Conservation (phyloP, 2,888 invertebrate species). For the Brachycybe producta region DNA sequence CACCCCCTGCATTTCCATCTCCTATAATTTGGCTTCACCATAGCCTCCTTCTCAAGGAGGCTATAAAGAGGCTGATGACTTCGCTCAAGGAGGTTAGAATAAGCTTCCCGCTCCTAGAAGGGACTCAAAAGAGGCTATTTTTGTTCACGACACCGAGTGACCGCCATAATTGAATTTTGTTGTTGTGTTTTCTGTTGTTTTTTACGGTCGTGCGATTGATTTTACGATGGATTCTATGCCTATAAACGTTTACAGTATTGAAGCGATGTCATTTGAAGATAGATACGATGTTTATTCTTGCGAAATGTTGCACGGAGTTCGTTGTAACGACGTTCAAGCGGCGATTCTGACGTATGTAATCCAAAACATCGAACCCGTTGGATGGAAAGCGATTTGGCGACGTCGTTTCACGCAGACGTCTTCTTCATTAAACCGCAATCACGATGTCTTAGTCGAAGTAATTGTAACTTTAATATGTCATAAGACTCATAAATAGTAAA, state of each 20-base stretch:
- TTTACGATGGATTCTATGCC: background rate
- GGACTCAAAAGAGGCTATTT: too few species aligned
- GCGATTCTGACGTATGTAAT: constrained; percentile 19
- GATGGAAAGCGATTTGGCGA: constrained; percentile 24
- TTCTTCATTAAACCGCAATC: constrained; percentile 5
- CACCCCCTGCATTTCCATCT: too few species aligned
- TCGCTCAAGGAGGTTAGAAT: too few species aligned
- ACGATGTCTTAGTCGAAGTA: constrained; percentile 23
- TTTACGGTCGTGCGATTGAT: too few species aligned
- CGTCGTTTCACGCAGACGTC: constrained; percentile 3
- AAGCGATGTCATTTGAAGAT: constrained; percentile 8
- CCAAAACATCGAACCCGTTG: constrained; percentile 21
- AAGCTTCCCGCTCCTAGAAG: too few species aligned
- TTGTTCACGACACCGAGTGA: too few species aligned
- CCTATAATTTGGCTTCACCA: too few species aligned
- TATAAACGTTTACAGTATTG: background rate
- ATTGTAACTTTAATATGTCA: background rate
- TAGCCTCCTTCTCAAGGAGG: too few species aligned
- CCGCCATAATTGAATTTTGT: too few species aligned
- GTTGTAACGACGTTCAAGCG: constrained; percentile 16
- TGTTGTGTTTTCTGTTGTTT: too few species aligned
- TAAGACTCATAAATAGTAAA: too few species aligned
- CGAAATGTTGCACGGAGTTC: constrained; percentile 14
- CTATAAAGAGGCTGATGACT: too few species aligned
- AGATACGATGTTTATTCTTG: background rate